A percentile compares a stretch with the other conserved stretches of the same genome.
phyloP scores from a whole-genome alignment of 2,888 invertebrate species.

The Euproctis similis region DNA sequence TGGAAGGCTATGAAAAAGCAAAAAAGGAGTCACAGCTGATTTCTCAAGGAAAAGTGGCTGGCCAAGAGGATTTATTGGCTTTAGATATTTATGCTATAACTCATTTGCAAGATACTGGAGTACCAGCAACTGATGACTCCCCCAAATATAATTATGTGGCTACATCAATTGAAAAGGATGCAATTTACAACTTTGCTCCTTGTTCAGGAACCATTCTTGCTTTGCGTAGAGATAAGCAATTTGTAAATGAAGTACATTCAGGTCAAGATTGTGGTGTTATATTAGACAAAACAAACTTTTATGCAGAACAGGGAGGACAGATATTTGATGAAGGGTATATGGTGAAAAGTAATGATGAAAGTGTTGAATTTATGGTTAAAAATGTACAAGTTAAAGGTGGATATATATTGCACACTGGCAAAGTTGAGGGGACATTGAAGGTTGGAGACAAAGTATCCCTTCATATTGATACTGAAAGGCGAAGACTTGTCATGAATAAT shows the following conservation, averaged over 20 bases:
- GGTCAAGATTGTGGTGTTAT: constrained; percentile 95
- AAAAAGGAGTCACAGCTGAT: constrained; percentile 91
- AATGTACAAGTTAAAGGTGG: constrained; percentile 97
- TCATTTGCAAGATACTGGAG: constrained; percentile 85
- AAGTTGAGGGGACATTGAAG: constrained; percentile 86
- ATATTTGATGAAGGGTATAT: constrained; percentile 97
- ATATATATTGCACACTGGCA: constrained; percentile 95
- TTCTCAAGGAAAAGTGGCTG: constrained; percentile 91
- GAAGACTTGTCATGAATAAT: constrained; percentile 97
- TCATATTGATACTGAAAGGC: constrained; percentile 87
- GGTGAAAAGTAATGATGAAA: constrained; percentile 87
- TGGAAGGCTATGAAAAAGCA: constrained; percentile 92
- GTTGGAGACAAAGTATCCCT: constrained; percentile 90
- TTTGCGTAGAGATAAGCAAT: constrained; percentile 85
- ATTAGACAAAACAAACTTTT: constrained; percentile 94
- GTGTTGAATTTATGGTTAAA: constrained; percentile 92
- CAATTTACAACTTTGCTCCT: constrained; percentile 84
- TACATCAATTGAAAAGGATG: constrained; percentile 76
- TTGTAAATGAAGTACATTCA: constrained; percentile 86
- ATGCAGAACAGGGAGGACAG: constrained; percentile 99
- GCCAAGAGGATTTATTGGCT: constrained; percentile 87
- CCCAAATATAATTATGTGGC: constrained; percentile 92
- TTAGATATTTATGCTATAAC: constrained; percentile 97
- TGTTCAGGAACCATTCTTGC: constrained; percentile 88
- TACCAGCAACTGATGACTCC: constrained; percentile 91